phyloP scores from a whole-genome alignment of 2,113 vertebrate species.

The Columba janthina region DNA sequence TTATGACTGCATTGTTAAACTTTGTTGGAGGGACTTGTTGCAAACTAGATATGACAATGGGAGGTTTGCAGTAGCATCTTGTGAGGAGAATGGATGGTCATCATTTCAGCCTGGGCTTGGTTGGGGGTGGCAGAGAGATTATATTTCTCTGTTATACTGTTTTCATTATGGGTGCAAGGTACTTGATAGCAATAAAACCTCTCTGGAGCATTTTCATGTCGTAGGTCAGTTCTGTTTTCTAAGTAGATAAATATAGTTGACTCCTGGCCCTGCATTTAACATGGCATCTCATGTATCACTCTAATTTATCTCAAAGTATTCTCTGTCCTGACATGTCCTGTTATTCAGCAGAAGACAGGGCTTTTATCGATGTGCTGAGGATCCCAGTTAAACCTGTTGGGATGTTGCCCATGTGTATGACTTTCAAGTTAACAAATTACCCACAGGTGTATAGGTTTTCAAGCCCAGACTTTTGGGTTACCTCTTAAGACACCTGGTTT shows the following conservation, averaged over 20 bases:
- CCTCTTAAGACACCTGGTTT: background rate
- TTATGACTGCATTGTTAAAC: background rate
- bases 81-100: background rate
- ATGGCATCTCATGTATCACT: background rate
- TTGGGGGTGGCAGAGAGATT: background rate
- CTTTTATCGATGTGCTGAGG: background rate
- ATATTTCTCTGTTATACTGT: background rate
- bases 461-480: background rate
- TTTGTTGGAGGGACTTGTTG: background rate
- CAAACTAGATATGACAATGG: background rate
- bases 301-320: slow-evolving; percentile 6
- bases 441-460: background rate
- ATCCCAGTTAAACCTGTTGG: slow-evolving; percentile 2
- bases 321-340: slow-evolving; percentile 15
- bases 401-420: background rate
- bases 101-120: background rate
- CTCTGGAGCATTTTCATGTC: background rate
- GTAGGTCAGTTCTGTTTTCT: background rate
- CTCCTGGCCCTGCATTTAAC: slow-evolving; percentile 5
- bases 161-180: background rate
- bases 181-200: background rate
- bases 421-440: slow-evolving; percentile 22
- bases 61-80: background rate
- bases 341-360: background rate
- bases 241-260: slow-evolving; percentile 22